A percentile compares a stretch with the other conserved stretches of the same genome.
phyloP scores from a whole-genome alignment of 2,797 vertebrate genomes.

The Spheniscus humboldti region DNA sequence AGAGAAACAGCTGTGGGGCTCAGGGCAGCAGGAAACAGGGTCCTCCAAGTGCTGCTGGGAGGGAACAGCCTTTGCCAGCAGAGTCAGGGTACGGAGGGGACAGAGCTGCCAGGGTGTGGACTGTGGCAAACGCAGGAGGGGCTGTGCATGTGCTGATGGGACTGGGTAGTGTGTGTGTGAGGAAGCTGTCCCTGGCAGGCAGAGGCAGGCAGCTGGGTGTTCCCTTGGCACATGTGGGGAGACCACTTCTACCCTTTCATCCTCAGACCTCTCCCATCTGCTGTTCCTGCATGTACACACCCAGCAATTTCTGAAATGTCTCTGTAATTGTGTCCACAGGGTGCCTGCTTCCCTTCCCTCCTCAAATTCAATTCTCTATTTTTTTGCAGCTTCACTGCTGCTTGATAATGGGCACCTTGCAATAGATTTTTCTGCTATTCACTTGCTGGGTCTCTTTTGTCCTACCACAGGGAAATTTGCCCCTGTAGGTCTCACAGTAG shows the following conservation, averaged over 20 bases:
- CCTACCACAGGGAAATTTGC: conserved; percentile 29
- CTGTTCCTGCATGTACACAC: neutral
- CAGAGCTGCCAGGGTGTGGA: neutral
- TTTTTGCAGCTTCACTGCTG: neutral
- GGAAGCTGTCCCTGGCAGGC: neutral
- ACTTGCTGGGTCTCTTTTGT: conserved; percentile 30
- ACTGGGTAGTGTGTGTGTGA: neutral
- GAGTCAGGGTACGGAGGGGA: accelerated
- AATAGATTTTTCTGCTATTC: neutral
- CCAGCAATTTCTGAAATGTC: neutral
- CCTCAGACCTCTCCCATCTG: neutral
- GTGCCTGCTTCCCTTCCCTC: neutral
- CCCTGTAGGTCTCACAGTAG: conserved; percentile 23
- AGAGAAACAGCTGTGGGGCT: neutral
- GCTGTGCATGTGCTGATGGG: accelerated
- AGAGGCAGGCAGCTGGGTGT: neutral
- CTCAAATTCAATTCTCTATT: neutral
- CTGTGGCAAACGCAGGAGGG: neutral
- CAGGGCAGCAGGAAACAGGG: neutral
- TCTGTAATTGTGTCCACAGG: conserved; percentile 1
- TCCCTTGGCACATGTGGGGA: accelerated
- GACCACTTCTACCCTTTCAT: neutral
- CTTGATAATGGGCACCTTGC: conserved; percentile 32
- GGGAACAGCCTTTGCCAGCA: neutral
- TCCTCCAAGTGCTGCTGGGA: neutral